Evolutionary conservation across 1,140 invertebrate genomes (phyloP).

Genomic region (Drosophila takahashii): DNA sequence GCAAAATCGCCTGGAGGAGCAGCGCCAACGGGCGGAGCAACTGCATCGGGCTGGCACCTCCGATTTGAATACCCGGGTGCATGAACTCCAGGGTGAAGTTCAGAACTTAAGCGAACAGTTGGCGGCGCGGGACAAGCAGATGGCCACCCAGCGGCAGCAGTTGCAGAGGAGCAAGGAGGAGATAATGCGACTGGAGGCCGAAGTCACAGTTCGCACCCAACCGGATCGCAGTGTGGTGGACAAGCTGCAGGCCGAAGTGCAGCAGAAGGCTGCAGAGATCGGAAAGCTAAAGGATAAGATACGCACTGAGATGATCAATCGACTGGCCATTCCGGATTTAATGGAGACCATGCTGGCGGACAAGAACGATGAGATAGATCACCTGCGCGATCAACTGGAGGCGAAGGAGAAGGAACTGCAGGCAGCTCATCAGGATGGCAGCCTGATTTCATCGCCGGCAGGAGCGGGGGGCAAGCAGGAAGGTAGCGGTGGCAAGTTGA

Average conservation of each 20-base stretch:
- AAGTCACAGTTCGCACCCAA: slow-evolving; percentile 80
- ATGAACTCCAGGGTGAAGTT: slow-evolving; percentile 87
- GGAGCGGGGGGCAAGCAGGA: slow-evolving; percentile 64
- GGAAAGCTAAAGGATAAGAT: slow-evolving; percentile 85
- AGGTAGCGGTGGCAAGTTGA: slow-evolving; percentile 84
- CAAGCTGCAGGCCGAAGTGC: slow-evolving; percentile 86
- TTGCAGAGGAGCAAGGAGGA: slow-evolving; percentile 78
- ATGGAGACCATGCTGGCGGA: slow-evolving; percentile 88
- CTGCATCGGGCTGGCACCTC: slow-evolving; percentile 88
- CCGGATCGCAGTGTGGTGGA: slow-evolving; percentile 86
- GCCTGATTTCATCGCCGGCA: slow-evolving; percentile 41
- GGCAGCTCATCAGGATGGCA: slow-evolving; percentile 46
- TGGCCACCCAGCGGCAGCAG: slow-evolving; percentile 85
- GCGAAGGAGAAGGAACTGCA: slow-evolving; percentile 73
- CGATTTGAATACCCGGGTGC: slow-evolving; percentile 88
- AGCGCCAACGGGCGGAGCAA: slow-evolving; percentile 89
- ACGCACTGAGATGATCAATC: slow-evolving; percentile 84
- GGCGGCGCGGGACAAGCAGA: slow-evolving; percentile 86
- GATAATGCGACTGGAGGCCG: slow-evolving; percentile 85
- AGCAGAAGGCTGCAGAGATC: slow-evolving; percentile 86
- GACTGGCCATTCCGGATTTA: slow-evolving; percentile 86
- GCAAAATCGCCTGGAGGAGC: slow-evolving; percentile 91
- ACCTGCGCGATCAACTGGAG: slow-evolving; percentile 86
- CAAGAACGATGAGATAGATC: slow-evolving; percentile 89
- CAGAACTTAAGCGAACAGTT: slow-evolving; percentile 86